Conservation (phyloP, 64 coral and sea anemone species). For the Montipora efflorescens region DNA sequence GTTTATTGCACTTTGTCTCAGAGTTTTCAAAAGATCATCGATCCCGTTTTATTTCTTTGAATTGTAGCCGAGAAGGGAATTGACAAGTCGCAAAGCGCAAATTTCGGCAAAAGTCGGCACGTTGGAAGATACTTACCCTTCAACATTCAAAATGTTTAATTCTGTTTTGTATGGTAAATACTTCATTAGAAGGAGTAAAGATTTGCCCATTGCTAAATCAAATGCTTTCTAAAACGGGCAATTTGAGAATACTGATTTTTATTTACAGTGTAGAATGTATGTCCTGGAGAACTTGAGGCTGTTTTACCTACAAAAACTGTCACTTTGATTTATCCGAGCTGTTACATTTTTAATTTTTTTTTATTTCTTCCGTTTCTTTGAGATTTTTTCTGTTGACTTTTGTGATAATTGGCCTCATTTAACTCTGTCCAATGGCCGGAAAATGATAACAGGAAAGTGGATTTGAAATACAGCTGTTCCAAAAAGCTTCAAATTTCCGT, state of each 20-base stretch:
- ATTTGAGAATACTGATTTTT: too few species aligned
- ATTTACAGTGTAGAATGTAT: too few species aligned
- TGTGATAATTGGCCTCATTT: neutral
- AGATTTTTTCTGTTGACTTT: neutral
- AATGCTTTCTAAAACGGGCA: too few species aligned
- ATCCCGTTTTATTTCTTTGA: slow-evolving; percentile 19
- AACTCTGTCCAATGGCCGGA: neutral
- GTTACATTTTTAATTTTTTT: neutral
- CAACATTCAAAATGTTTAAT: neutral
- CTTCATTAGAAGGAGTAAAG: neutral
- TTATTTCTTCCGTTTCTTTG: neutral
- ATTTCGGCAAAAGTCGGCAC: neutral
- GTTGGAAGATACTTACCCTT: neutral
- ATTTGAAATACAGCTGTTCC: slow-evolving; percentile 35
- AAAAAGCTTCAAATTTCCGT: neutral
- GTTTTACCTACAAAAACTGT: neutral
- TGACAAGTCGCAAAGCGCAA: neutral
- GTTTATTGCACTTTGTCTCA: slow-evolving; percentile 4
- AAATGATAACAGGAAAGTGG: neutral
- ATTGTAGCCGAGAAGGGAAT: neutral
- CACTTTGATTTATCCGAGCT: neutral
- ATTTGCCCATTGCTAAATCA: neutral
- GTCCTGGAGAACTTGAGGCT: neutral
- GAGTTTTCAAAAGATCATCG: slow-evolving; percentile 40
- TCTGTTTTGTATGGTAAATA: neutral